Evolutionary conservation across 2,888 invertebrate species (phyloP).

Genomic region (Ormyrus rosae): DNA sequence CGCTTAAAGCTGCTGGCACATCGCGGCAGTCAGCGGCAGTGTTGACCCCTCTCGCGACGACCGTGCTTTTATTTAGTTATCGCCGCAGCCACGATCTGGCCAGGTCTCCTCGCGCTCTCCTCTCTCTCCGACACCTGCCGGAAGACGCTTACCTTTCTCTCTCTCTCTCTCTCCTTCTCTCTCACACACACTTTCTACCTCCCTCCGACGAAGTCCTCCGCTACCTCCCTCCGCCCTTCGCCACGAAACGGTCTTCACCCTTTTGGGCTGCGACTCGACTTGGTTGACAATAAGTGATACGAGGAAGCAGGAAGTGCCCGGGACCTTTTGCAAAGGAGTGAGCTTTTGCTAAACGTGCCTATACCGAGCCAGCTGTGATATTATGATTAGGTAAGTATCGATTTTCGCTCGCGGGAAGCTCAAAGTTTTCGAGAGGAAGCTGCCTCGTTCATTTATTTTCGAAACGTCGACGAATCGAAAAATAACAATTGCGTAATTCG

Average conservation of each 20-base stretch:
- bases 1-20: background rate
- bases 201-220: background rate
- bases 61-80: slow-evolving; percentile 70
- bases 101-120: slow-evolving; percentile 60
- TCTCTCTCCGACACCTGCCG: background rate
- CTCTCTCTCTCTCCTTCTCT: background rate
- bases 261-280: background rate
- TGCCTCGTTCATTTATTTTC: too few species aligned
- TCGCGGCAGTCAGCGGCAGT: slow-evolving; percentile 7
- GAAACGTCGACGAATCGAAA: too few species aligned
- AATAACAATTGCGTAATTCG: too few species aligned
- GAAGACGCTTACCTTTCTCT: background rate
- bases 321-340: slow-evolving; percentile 60
- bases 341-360: slow-evolving; percentile 64
- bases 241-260: background rate
- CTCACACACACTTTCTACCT: background rate
- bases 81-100: slow-evolving; percentile 68
- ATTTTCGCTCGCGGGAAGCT: background rate
- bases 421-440: too few species aligned
- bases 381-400: slow-evolving; percentile 74
- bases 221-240: background rate
- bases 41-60: slow-evolving; percentile 50
- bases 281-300: background rate
- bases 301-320: background rate
- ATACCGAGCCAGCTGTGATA: slow-evolving; percentile 66